These are phyloP conservation scores for Microcebus griseorufus DNA, from an alignment of 2,113 vertebrate species.

Conservation along the genomic window DNA sequence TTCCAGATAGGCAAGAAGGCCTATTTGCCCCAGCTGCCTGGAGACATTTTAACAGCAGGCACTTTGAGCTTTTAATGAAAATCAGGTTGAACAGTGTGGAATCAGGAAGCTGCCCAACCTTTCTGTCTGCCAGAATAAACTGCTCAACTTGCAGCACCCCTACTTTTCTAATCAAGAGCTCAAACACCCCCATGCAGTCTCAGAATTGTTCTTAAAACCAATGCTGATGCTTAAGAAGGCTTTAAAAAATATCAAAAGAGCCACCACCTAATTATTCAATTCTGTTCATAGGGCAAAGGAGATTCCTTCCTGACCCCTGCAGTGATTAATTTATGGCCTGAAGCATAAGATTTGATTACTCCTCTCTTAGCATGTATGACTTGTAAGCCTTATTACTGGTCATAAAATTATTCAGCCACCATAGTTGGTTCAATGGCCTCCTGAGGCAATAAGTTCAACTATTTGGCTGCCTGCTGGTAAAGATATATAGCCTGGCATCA, in stretches of 20 bases:
- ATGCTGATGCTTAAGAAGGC: not conserved
- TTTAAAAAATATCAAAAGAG: slow-evolving; percentile 61
- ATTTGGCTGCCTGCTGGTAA: slow-evolving; percentile 66
- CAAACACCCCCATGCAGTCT: slow-evolving; percentile 25
- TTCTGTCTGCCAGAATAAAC: slow-evolving; percentile 6
- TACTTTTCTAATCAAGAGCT: slow-evolving; percentile 61
- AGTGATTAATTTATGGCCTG: slow-evolving; percentile 77
- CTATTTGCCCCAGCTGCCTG: slow-evolving; percentile 55
- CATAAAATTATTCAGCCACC: slow-evolving; percentile 77
- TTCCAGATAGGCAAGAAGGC: slow-evolving; percentile 49
- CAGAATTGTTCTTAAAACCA: slow-evolving; percentile 49
- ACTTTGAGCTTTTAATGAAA: slow-evolving; percentile 77
- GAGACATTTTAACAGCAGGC: slow-evolving; percentile 68
- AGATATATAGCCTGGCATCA: slow-evolving; percentile 62
- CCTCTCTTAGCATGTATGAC: slow-evolving; percentile 61
- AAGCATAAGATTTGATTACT: slow-evolving; percentile 77
- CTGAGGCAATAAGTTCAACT: slow-evolving; percentile 64
- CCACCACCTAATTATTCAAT: slow-evolving; percentile 67
- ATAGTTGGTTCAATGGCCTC: slow-evolving; percentile 65
- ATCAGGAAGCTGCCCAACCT: slow-evolving; percentile 55
- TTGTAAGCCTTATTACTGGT: slow-evolving; percentile 66
- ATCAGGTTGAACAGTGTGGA: slow-evolving; percentile 74
- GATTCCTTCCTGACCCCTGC: slow-evolving; percentile 68
- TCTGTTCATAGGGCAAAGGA: slow-evolving; percentile 65
- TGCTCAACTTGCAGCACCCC: slow-evolving; percentile 24